These are phyloP conservation scores for Planiliza haematocheilus DNA, from an alignment of 2,113 vertebrate species.

Conservation along the genomic window DNA sequence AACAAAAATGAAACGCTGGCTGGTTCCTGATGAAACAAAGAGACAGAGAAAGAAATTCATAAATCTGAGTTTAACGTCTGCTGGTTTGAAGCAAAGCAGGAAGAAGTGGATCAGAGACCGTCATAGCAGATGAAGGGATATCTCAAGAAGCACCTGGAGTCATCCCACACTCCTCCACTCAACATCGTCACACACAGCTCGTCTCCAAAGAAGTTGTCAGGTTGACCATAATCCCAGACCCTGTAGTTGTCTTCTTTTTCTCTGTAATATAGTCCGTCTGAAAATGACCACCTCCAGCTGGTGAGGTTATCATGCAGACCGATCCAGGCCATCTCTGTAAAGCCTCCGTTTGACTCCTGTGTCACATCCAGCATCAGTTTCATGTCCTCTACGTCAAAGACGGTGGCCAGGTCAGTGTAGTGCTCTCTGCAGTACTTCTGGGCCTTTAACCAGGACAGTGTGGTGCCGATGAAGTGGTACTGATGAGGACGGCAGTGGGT, in stretches of 20 bases:
- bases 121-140: constrained; percentile 28
- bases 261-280: not conserved
- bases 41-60: not conserved
- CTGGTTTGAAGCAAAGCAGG: not conserved
- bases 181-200: constrained; percentile 32
- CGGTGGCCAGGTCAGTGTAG: constrained; percentile 2
- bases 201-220: constrained; percentile 17
- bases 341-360: not conserved
- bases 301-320: constrained; percentile 22
- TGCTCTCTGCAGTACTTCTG: constrained; percentile 6
- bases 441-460: not conserved
- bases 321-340: constrained; percentile 16
- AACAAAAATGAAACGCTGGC: constrained; percentile 6
- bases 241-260: not conserved
- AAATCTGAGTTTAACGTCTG: not conserved
- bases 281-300: constrained; percentile 29
- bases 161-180: not conserved
- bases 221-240: constrained; percentile 19
- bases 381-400: constrained; percentile 11
- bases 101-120: not conserved
- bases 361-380: constrained; percentile 7
- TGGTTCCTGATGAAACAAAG: not conserved
- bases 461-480: not conserved
- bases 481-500: not conserved
- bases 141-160: constrained; percentile 2